Base-by-base conservation (phyloP, 1,140 invertebrate genomes). In the Pseudomyrmex gracilis region DNA sequence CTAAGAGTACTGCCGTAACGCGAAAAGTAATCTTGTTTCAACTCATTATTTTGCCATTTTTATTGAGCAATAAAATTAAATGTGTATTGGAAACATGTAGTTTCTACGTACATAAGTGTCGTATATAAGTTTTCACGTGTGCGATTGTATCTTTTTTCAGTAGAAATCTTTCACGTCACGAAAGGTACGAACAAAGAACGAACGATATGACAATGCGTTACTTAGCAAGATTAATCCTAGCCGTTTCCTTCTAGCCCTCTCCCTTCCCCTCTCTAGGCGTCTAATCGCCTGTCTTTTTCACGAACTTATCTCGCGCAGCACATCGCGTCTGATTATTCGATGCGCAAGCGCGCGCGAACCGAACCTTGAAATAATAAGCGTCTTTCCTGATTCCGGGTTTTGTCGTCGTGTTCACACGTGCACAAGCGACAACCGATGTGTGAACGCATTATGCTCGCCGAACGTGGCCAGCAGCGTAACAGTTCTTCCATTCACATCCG, bases 291-390 rank as follows among this genome's bases (percentile, higher is more conserved):
- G 43, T 53, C 87, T 89, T 89, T 89, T 89, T 88, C 77, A 88
- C 47, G 71, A 86, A 83, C 90, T 91, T 91, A 90, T 91, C 90
- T 90, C 58, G 83, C 73, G 83, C 83, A 85, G 87, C 87, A 84
- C 89, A 91, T 91, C 90, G 83, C 82, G 67, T 60, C 85, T 89
- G 89, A 90, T 90, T 90, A 90, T 90, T 90, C 66, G 89, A 90
- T 90, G 88, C 88, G 85, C 85, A 83, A 55, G 64, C 88, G 85
- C 85, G 80, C 55, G 64, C 88, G 88, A 90, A 90, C 88, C 91
- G 89, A 91, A 92, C 90, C 91, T 91, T 91, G 90, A 90, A 92
- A 91, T 91, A 92, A 92, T 91, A 90, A 92, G 86, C 89, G 88
- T 85, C 87, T 89, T 89, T 85, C 86, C 89, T 90, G 84, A 91